Base-by-base conservation (phyloP, 2,888 invertebrate species). In the Drosophila rellima region DNA sequence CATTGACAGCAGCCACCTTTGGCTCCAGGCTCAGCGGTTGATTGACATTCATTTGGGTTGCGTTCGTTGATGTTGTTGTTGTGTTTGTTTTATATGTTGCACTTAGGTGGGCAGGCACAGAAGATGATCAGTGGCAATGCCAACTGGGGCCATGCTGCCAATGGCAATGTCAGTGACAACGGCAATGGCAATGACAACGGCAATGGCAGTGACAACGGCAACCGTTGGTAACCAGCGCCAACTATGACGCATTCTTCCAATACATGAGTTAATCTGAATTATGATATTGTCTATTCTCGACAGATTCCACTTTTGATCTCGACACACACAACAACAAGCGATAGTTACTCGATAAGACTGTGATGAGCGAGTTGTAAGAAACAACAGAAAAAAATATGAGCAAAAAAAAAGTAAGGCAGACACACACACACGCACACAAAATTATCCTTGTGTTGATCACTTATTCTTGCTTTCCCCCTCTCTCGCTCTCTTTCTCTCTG, bases 1-100 rank as follows among this genome's bases (percentile, higher is more conserved):
- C 66, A 61, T 50, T 63, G 17, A 70, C 70, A 44, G 80, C 72
- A 50, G 78, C 67, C 51, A 67, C 81, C 68, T 81, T 71, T 31
- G 80, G 75, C 82, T 80, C 84, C 47, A 81, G 62, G 82, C 79
- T 78, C 68, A 81, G 64, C 60, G 80, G 59, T 69, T 81, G 80
- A 61, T 78, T 78, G 42, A 57, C 78, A 64, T 78, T 78, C 80
- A 80, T 80, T 74, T 77, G 72, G 48, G 20, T 47, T 52, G 47
- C 23, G 13, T 65, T 62, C 17, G 45, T 37, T 31, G 17, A 45
- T 15, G 23, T 18, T 44, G 15, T 15, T 31, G 18, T 3, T 66
- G 54, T 52, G 18, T 23, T 37, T 62, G 39, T n/a, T 55, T 59
- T 18, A 47, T 55, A 45, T 7, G 26, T 17, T 52, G 52, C 40